Evolutionary conservation across 2,113 vertebrate species (phyloP).

Genomic region (Dermatemys mawii): DNA sequence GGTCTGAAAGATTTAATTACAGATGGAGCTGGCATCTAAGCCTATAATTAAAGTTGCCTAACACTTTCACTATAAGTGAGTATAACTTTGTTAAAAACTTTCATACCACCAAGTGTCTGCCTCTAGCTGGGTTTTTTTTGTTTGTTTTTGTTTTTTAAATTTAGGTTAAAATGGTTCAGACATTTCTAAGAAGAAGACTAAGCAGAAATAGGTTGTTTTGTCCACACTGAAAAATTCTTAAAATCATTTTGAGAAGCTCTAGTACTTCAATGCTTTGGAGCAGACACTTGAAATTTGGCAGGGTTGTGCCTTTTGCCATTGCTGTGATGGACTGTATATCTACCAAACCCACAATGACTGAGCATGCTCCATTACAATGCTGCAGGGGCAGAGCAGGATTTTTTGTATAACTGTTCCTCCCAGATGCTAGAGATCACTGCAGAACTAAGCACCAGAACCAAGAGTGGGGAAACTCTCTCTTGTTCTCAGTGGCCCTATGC

Average conservation of each 20-base stretch:
- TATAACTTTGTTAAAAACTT: not conserved
- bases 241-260: not conserved
- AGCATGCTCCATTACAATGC: not conserved
- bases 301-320: not conserved
- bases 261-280: not conserved
- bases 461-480: not conserved
- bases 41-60: not conserved
- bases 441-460: not conserved
- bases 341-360: not conserved
- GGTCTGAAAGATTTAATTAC: not conserved
- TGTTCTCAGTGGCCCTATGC: not conserved
- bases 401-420: not conserved
- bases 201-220: not conserved
- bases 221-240: not conserved
- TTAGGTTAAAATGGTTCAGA: not conserved
- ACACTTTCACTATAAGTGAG: not conserved
- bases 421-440: not conserved
- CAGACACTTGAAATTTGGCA: not conserved
- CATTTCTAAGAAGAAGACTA: not conserved
- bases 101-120: not conserved
- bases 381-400: not conserved
- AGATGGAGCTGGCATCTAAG: not conserved
- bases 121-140: not conserved
- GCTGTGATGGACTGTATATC: not conserved
- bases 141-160: not conserved